Evolutionary conservation across 2,888 invertebrate species (phyloP), one percentile per base, ranked within the genome.

Genomic region (Drosophila trichaetosa): DNA sequence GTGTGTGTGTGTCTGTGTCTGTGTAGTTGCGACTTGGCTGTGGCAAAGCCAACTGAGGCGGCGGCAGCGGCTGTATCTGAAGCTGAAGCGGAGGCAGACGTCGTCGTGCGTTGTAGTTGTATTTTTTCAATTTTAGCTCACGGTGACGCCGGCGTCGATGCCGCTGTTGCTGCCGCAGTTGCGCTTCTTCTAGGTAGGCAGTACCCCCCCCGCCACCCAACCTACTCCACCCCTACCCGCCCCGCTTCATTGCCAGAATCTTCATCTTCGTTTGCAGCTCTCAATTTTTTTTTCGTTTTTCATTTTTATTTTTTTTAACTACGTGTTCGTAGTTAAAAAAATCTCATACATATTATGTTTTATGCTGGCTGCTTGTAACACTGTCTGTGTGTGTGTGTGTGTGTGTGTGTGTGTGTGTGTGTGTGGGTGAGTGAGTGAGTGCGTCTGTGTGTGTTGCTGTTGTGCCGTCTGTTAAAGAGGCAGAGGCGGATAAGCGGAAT

Each of bases 271-370:
- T 79, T 80, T 73, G 77, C 84, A 74, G 80, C 69, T 83, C 77
- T 75, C 62, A 70, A 87, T 73, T 69, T 65, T 87, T 78, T 75
- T 80, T 73, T 75, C 69, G 64, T 88, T 79, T 91, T 90, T 90
- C 70, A 54, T 76, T 72, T 78, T 79, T 85, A 85, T 29, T 42
- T 57, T 87, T 53, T 57, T 57, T 87, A 84, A 84, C 84, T 84
- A 84, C 84, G 84, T 85, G 83, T 79, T 82, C 86, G 88, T 84
- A 87, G 88, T 84, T 87, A 87, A 87, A 84, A 77, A 79, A 78
- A 79, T 79, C 78, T 79, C 78, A 79, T 79, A 79, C 78, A 79
- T 79, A 79, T 79, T 79, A 79, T 79, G 78, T 79, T 79, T 79
- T 79, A 79, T 79, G 80, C 79, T 79, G 80, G 80, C 68, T 72